Base-by-base conservation (phyloP, 1,140 invertebrate species). In the Neodiprion fabricii region DNA sequence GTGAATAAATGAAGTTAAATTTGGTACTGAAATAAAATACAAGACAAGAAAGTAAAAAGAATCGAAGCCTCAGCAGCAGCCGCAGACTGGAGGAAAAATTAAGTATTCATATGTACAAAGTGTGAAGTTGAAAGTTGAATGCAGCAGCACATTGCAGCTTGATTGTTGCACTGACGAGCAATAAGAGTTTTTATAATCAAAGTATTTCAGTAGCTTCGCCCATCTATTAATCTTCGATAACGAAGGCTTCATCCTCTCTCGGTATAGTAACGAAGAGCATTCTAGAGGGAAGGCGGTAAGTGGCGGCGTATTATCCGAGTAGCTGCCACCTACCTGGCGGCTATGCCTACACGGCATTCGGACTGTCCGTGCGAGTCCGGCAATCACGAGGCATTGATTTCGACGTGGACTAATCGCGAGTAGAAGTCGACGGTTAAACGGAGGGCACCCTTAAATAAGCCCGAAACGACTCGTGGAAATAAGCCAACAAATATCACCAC, bases 341-440 rank as follows among this genome's bases (percentile, higher is more conserved):
- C 28, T 40, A 40, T 40, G 28, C 28, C 28, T 40, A 40, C 28
- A 40, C 28, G 50, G 53, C 12, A 72, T 47, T 40, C 72, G 48
- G 28, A 5, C 28, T 40, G 28, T 40, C 28, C 28, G 5, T 40
- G 28, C 28, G 28, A 80, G 77, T 72, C 65, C 77, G 77, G 79
- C 79, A 80, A 80, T 80, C 79, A 77, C 74, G 3, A 73, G 12
- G 75, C 77, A 77, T 80, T 80, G 79, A 80, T 80, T 80, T 80
- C 70, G 75, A 77, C 75, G 76, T 70, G 70, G 68, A 78, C 79
- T 78, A 75, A 79, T 79, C 76, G 78, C 72, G 72, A 61, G 53
- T 40, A 40, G 28, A 0, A 40, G 28, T 61, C 7, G 11, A 61
- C 53, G 53, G 11, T 12, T 61, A 61, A 9, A 9, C n/a, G 53